phyloP scores from a whole-genome alignment of 2,113 vertebrate genomes.

The Perca fluviatilis region DNA sequence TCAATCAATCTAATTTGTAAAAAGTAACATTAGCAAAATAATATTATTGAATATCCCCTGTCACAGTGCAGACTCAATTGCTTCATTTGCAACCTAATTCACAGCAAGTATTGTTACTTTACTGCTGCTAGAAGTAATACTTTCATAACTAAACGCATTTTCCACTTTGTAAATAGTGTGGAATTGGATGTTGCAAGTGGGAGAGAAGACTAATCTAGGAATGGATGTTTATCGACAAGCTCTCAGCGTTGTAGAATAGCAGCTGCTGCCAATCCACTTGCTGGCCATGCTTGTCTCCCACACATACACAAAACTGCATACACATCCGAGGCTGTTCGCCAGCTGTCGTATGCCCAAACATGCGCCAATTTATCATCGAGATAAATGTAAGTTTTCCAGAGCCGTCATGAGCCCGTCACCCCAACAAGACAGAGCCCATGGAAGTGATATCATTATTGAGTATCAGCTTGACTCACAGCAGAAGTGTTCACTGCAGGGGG shows the following conservation, averaged over 20 bases:
- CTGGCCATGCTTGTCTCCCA: constrained; percentile 18
- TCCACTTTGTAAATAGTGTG: constrained; percentile 48
- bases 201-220: constrained; percentile 63
- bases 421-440: constrained; percentile 49
- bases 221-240: constrained; percentile 72
- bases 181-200: constrained; percentile 55
- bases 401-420: constrained; percentile 59
- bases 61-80: constrained; percentile 18
- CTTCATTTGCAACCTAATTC: constrained; percentile 46
- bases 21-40: constrained; percentile 19
- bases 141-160: constrained; percentile 43
- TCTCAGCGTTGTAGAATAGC: constrained; percentile 55
- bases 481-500: constrained; percentile 59
- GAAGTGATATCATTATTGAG: constrained; percentile 72
- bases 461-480: constrained; percentile 68
- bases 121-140: constrained; percentile 21
- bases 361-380: constrained; percentile 71
- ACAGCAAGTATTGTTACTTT: constrained; percentile 27
- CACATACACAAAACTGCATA: constrained; percentile 42
- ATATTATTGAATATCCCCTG: constrained; percentile 30
- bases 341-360: constrained; percentile 66
- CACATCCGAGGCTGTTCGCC: constrained; percentile 48
- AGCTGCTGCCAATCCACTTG: constrained; percentile 59
- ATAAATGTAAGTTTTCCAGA: constrained; percentile 72
- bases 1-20: constrained; percentile 20